Conservation (phyloP, 2,113 vertebrate species). For the Oreocharis arfaki region DNA sequence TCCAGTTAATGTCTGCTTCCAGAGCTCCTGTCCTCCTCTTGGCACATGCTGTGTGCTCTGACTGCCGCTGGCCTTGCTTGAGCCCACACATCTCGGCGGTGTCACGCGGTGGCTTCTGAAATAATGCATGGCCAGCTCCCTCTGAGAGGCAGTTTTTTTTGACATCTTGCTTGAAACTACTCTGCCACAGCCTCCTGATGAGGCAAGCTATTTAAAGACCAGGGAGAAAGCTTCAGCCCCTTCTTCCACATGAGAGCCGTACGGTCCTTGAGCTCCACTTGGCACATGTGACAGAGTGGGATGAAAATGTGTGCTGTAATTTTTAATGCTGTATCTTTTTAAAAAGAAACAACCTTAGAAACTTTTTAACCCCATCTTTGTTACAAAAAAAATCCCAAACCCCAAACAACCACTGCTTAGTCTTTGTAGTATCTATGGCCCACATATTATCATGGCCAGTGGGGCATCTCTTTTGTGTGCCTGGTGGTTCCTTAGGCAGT, state of each 20-base stretch:
- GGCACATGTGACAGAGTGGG: background rate
- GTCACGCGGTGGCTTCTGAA: background rate
- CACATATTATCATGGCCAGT: fast-evolving
- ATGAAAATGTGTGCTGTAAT: background rate
- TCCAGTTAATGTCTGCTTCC: background rate
- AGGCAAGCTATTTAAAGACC: background rate
- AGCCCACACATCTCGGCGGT: fast-evolving
- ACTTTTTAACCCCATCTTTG: background rate
- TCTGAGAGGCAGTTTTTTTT: background rate
- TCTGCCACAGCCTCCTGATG: background rate
- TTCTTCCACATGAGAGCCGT: background rate
- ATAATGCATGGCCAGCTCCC: background rate
- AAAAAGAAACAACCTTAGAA: background rate
- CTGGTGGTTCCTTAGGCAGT: background rate
- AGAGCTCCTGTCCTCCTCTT: background rate
- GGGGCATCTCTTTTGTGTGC: background rate
- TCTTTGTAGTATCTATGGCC: background rate
- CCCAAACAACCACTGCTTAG: background rate
- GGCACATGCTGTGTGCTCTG: fast-evolving
- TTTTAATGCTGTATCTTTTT: background rate
- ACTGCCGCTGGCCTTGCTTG: background rate
- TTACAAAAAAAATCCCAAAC: background rate
- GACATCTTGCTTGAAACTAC: background rate
- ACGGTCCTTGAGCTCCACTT: background rate
- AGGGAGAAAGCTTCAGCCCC: background rate